Evolutionary conservation across 2,888 invertebrate species (phyloP).

Genomic region (Luperina testacea): DNA sequence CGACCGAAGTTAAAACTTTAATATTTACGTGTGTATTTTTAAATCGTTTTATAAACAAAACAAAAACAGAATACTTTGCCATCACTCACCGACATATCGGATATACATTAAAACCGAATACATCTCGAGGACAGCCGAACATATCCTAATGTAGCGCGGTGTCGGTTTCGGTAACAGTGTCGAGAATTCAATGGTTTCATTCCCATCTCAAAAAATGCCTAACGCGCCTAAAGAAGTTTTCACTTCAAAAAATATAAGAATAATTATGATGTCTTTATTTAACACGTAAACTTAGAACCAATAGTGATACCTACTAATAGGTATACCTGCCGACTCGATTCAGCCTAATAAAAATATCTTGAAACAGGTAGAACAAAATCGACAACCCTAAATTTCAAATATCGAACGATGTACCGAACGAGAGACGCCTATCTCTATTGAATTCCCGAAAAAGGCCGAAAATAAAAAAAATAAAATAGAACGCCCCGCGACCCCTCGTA

Average conservation of each 20-base stretch:
- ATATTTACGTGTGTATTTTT: too few relatives aligned
- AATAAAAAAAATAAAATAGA: conserved; percentile 83
- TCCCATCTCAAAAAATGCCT: too few relatives aligned
- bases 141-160: too few relatives aligned
- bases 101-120: too few relatives aligned
- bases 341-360: not conserved
- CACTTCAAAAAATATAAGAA: not conserved
- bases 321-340: not conserved
- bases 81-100: too few relatives aligned
- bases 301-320: not conserved
- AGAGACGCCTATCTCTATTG: conserved; percentile 88
- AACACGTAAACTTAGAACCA: not conserved
- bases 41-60: too few relatives aligned
- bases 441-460: conserved; percentile 88
- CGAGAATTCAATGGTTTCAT: too few relatives aligned
- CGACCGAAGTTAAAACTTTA: too few relatives aligned
- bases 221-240: too few relatives aligned
- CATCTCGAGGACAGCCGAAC: too few relatives aligned
- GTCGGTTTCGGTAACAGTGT: too few relatives aligned
- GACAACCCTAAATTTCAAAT: conserved; percentile 84
- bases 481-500: conserved; percentile 76
- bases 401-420: conserved; percentile 83
- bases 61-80: too few relatives aligned
- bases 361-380: conserved; percentile 27
- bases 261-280: not conserved